Evolutionary conservation across 1,140 invertebrate species (phyloP), one percentile per base, ranked within the genome.

Genomic region (Halesus radiatus): DNA sequence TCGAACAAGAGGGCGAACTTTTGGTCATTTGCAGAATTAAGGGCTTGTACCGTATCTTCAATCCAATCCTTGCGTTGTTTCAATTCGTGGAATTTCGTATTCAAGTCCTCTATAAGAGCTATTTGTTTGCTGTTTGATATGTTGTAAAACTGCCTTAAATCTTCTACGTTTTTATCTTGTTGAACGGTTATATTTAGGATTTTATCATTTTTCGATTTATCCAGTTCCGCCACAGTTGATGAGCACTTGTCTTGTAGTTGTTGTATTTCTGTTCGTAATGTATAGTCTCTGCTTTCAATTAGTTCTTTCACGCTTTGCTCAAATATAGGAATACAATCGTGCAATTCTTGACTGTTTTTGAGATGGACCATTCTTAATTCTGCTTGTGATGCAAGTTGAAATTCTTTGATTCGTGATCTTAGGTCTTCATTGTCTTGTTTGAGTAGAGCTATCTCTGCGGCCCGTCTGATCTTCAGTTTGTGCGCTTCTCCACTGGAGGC

Each of bases 101-200:
- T 96, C 53, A 96, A 88, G 84, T 92, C 94, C 80, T 93, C 92
- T 45, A 97, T 96, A 10, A 96, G 87, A 87, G 87, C 94, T 78
- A 98, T 90, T 87, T 98, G 98, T 86, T 98, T 98, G 0, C 97
- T 87, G 0, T 95, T 96, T 56, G 98, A 97, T 83, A 97, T 95
- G 84, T 97, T 98, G 84, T 97, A 98, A 89, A 98, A 98, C 86
- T 95, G 95, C 87, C 97, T 98, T 85, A 98, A 94, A 85, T 98
- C 95, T 54, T 92, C 91, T 85, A 97, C 96, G 0, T 95, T 94
- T 84, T 93, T 93, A 79, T 97, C 95, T 85, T 98, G 96, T 84
- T 95, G 93, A 78, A 93, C 92, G 81, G 95, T 95, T 66, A 98
- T 86, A 22, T 93, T 93, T 13, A 93, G 92, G n/a, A 97, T 93